Percentiles rank a stretch among this genome's conserved stretches.
Evolutionary conservation across 2,113 vertebrate genomes (phyloP).

Genomic region (Psephotus haematonotus): DNA sequence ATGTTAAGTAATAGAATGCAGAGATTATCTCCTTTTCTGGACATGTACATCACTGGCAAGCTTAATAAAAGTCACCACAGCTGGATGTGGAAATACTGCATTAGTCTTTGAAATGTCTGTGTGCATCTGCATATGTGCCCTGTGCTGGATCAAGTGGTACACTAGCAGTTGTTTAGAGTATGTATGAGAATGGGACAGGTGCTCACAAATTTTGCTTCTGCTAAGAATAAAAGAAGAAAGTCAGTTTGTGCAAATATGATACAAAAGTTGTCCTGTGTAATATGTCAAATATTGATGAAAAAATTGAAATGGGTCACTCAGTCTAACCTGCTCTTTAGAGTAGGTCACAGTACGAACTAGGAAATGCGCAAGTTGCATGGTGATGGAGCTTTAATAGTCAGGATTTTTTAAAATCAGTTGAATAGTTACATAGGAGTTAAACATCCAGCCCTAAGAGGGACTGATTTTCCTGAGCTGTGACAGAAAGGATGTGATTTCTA

Average conservation of each 20-base stretch:
- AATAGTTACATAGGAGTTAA: neutral
- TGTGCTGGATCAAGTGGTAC: neutral
- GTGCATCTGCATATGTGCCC: fast-evolving
- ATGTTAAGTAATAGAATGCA: neutral
- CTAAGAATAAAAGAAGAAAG: neutral
- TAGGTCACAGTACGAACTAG: neutral
- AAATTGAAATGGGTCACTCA: neutral
- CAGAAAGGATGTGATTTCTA: neutral
- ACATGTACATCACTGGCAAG: neutral
- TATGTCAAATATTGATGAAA: neutral
- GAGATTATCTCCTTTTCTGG: neutral
- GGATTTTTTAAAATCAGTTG: neutral
- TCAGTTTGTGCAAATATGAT: neutral
- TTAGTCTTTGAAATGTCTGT: neutral
- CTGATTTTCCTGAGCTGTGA: neutral
- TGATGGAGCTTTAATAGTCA: neutral
- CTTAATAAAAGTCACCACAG: neutral
- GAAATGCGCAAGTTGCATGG: neutral
- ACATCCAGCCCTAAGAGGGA: neutral
- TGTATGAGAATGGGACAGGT: neutral
- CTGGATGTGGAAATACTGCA: neutral
- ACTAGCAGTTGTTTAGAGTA: neutral
- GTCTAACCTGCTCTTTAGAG: neutral
- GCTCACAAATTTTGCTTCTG: neutral
- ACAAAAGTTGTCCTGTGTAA: neutral